Evolutionary conservation across 2,113 vertebrate genomes (phyloP).

Genomic region (Callorhinus ursinus): DNA sequence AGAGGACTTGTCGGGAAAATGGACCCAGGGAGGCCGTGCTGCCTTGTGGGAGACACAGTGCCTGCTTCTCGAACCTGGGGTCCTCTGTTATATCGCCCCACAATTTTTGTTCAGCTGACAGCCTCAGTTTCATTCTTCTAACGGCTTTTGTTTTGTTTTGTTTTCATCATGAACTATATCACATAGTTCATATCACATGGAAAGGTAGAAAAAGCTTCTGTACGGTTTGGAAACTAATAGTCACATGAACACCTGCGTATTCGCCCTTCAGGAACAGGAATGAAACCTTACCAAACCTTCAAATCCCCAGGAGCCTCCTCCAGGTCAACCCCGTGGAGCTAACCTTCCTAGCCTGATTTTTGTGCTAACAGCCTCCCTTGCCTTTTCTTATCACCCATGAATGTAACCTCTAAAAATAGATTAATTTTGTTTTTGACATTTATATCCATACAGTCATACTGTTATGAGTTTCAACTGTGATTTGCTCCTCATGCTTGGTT

Average conservation of each 20-base stretch:
- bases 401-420: background rate
- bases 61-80: background rate
- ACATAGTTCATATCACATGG: background rate
- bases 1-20: background rate
- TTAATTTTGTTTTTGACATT: background rate
- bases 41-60: background rate
- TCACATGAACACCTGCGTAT: background rate
- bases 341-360: background rate
- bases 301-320: no score
- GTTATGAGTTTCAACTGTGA: background rate
- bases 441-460: background rate
- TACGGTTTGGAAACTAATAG: background rate
- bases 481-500: background rate
- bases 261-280: background rate
- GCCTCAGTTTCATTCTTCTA: background rate
- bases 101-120: background rate
- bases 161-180: background rate
- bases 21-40: fast-evolving
- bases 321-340: background rate
- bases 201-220: background rate
- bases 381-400: background rate
- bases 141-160: background rate
- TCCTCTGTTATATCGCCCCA: background rate
- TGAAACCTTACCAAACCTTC: background rate
- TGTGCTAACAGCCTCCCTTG: background rate